A percentile compares a stretch with the other conserved stretches of the same genome.
Conservation (phyloP, 2,888 invertebrate species). For the Agrilus cyanescens region DNA sequence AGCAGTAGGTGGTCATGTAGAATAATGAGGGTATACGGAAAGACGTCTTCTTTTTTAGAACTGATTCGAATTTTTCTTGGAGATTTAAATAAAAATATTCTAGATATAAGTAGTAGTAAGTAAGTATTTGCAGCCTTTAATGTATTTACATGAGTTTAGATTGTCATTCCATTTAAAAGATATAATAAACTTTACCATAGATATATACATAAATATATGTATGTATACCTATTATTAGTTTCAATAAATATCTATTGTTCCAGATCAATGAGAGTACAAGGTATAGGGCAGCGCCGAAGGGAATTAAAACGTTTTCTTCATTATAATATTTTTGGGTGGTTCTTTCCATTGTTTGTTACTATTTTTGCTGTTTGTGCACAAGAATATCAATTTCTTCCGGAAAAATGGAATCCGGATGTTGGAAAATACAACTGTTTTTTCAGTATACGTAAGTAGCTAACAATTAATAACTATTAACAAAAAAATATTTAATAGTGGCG, state of each 20-base stretch:
- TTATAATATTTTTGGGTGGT: slow-evolving; percentile 65
- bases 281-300: slow-evolving; percentile 35
- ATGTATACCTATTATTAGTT: neutral
- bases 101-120: no score
- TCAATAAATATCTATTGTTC: slow-evolving; percentile 6
- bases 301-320: slow-evolving; percentile 47
- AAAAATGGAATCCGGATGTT: slow-evolving; percentile 45
- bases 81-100: no score
- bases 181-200: no score
- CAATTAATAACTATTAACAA: no score
- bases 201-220: neutral
- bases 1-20: no score
- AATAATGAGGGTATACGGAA: no score
- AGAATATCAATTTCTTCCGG: slow-evolving; percentile 36
- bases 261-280: slow-evolving; percentile 41
- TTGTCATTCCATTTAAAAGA: no score
- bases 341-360: slow-evolving; percentile 46
- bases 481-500: no score
- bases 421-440: slow-evolving; percentile 57
- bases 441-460: slow-evolving; percentile 37
- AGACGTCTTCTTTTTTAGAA: no score
- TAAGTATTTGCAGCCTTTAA: no score
- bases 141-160: no score
- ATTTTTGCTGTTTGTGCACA: slow-evolving; percentile 44
- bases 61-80: no score